Percentiles rank a stretch among this genome's conserved stretches.
These are phyloP conservation scores for Manduca sexta DNA, from an alignment of 1,140 invertebrate species.

Conservation along the genomic window DNA sequence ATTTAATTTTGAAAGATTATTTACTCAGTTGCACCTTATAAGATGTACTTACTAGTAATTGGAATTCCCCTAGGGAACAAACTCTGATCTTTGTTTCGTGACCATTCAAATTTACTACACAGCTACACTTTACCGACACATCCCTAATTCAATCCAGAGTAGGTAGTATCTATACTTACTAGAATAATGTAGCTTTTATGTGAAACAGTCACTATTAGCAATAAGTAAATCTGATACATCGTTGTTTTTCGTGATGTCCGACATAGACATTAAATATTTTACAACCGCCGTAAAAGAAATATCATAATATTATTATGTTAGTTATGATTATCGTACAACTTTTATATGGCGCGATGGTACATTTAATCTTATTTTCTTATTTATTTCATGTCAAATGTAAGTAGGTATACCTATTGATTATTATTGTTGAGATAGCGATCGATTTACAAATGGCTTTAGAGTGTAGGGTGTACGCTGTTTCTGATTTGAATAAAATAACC, in stretches of 20 bases:
- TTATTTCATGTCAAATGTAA: background rate
- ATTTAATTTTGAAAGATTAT: no score
- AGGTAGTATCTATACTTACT: no score
- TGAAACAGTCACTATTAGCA: conserved; percentile 1
- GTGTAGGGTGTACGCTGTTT: no score
- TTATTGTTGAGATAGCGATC: background rate
- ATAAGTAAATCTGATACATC: conserved; percentile 11
- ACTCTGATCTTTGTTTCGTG: no score
- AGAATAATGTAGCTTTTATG: background rate
- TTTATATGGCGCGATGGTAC: background rate
- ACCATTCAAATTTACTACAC: no score
- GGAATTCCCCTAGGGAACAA: no score
- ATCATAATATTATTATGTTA: conserved; percentile 10
- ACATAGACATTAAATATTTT: conserved; percentile 18
- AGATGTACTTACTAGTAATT: no score
- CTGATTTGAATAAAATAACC: background rate
- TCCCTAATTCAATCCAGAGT: no score
- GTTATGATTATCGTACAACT: conserved; percentile 4
- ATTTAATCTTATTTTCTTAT: background rate
- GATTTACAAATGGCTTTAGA: background rate
- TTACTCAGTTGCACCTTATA: no score
- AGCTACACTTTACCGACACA: no score
- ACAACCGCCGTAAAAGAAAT: conserved; percentile 15
- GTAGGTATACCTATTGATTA: background rate
- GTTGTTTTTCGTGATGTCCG: conserved; percentile 6